Conservation (phyloP, 1,140 invertebrate genomes). For the Acromyrmex echinatior region DNA sequence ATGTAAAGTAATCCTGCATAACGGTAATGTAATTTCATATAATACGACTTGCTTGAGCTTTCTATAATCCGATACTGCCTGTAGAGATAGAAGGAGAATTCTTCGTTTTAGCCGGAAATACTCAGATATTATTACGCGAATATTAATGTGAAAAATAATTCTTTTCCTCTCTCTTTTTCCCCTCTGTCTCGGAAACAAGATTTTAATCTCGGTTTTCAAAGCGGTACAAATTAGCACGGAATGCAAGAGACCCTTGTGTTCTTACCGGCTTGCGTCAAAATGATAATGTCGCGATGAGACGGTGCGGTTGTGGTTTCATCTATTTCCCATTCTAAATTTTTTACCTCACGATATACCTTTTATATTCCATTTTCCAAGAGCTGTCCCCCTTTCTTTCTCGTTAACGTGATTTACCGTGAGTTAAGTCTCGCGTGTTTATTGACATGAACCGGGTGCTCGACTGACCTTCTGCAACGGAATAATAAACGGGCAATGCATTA, state of each 20-base stretch:
- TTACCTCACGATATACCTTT: neutral
- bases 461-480: constrained; percentile 15
- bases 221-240: constrained; percentile 12
- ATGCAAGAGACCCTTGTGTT: constrained; percentile 3
- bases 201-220: constrained; percentile 51
- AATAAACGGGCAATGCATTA: constrained; percentile 40
- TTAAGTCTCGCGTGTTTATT: constrained; percentile 37
- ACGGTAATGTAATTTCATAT: constrained; percentile 68
- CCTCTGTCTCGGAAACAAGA: neutral
- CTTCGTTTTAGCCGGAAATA: constrained; percentile 37
- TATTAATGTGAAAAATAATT: constrained; percentile 45
- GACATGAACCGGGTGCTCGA: constrained; percentile 19
- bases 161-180: neutral
- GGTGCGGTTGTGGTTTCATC: neutral
- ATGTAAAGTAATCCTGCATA: constrained; percentile 67
- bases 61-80: constrained; percentile 60
- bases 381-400: neutral
- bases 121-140: constrained; percentile 39
- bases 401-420: neutral
- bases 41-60: constrained; percentile 52
- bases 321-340: neutral
- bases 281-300: neutral
- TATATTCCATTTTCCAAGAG: neutral
- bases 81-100: constrained; percentile 29
- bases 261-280: neutral